These are phyloP conservation scores for Cheilosia variabilis DNA, from an alignment of 2,888 invertebrate species.

Conservation along the genomic window DNA sequence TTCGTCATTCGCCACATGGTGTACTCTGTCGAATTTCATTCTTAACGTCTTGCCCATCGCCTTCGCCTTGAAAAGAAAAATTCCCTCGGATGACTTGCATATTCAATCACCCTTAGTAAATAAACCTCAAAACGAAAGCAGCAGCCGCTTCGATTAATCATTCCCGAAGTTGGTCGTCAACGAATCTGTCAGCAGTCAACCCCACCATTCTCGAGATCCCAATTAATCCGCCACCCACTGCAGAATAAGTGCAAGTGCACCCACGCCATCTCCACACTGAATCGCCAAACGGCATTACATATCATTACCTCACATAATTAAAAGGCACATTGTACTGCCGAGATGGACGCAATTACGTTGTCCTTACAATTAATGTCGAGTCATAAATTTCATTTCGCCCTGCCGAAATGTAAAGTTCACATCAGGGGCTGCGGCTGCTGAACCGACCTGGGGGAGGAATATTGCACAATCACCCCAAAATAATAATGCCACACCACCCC, in stretches of 20 bases:
- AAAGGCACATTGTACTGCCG: conserved; percentile 55
- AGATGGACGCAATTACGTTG: conserved; percentile 61
- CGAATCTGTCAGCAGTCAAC: conserved; percentile 40
- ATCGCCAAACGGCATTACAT: conserved; percentile 53
- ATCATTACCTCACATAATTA: conserved; percentile 73
- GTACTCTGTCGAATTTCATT: not conserved
- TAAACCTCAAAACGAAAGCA: conserved; percentile 17
- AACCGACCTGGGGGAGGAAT: conserved; percentile 26
- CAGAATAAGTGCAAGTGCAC: conserved; percentile 34
- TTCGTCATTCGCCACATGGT: conserved; percentile 39
- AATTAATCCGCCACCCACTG: conserved; percentile 52
- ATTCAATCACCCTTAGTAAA: conserved; percentile 1
- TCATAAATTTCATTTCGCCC: conserved; percentile 80
- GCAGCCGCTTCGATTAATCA: conserved; percentile 62
- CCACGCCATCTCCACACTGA: too few species aligned
- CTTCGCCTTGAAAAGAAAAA: conserved; percentile 1
- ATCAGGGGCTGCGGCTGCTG: not conserved
- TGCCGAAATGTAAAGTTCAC: conserved; percentile 32
- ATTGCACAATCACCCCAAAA: conserved; percentile 65
- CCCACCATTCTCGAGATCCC: conserved; percentile 32
- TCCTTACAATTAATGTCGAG: conserved; percentile 79
- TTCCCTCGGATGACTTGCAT: conserved; percentile 58
- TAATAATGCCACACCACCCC: conserved; percentile 5
- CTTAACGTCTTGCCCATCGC: not conserved
- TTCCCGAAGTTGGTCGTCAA: conserved; percentile 24